These are phyloP conservation scores for Apostichopus leukothele DNA, from an alignment of 53 echinoderm and acorn worm species.

Conservation along the genomic window DNA sequence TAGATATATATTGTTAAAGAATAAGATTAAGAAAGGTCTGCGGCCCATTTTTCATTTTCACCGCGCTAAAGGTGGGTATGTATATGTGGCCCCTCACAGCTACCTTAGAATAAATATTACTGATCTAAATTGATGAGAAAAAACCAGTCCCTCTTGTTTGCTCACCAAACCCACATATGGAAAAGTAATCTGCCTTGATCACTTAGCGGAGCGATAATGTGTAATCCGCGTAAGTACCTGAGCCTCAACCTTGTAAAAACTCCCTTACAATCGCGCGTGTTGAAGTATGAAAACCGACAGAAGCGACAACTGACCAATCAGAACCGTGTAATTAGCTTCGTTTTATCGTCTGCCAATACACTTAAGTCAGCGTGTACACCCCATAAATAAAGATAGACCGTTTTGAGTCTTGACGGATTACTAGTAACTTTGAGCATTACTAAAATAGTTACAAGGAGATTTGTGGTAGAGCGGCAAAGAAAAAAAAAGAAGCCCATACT, in stretches of 20 bases:
- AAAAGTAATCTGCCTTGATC: slow-evolving; percentile 41
- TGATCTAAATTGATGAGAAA: slow-evolving; percentile 41
- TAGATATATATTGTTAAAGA: too few species aligned
- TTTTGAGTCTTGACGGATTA: slow-evolving; percentile 31
- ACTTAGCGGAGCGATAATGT: slow-evolving; percentile 37
- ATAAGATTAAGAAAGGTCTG: too few species aligned
- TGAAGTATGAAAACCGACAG: slow-evolving; percentile 32
- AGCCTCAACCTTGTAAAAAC: slow-evolving; percentile 33
- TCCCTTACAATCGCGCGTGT: slow-evolving; percentile 33
- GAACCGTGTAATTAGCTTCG: slow-evolving; percentile 36
- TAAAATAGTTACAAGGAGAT: slow-evolving; percentile 39
- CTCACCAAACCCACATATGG: slow-evolving; percentile 41
- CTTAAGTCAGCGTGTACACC: slow-evolving; percentile 45
- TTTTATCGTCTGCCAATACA: slow-evolving; percentile 44
- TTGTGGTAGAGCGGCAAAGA: slow-evolving; percentile 13
- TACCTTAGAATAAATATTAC: slow-evolving; percentile 26
- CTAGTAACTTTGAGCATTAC: slow-evolving; percentile 32
- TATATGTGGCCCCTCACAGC: slow-evolving; percentile 32
- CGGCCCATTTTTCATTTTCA: too few species aligned
- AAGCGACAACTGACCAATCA: slow-evolving; percentile 40
- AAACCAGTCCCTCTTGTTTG: slow-evolving; percentile 33
- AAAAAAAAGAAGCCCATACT: neutral
- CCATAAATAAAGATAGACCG: slow-evolving; percentile 46
- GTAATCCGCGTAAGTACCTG: slow-evolving; percentile 24
- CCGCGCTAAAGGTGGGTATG: neutral